Evolutionary conservation across 2,797 vertebrate species (phyloP).

Genomic region (Carcharodon carcharias): DNA sequence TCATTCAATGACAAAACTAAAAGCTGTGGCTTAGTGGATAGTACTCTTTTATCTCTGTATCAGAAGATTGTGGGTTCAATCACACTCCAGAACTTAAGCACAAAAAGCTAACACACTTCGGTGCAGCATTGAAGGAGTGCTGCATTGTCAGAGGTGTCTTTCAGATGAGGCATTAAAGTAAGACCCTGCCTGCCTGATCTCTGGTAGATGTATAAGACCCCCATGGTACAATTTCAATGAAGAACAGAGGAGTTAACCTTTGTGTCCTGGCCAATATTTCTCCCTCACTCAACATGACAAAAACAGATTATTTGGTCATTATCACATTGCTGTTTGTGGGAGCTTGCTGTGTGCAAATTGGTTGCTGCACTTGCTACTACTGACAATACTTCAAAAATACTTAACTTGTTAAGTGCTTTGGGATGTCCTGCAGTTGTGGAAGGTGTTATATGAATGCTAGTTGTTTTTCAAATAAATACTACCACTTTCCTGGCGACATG

Average conservation of each 20-base stretch:
- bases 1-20: neutral
- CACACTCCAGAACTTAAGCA: neutral
- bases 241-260: neutral
- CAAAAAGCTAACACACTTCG: neutral
- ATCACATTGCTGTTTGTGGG: neutral
- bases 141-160: neutral
- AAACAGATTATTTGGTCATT: neutral
- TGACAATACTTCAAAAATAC: no score
- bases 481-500: neutral
- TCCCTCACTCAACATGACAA: neutral
- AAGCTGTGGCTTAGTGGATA: neutral
- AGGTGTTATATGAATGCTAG: neutral
- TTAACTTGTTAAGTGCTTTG: neutral
- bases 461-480: neutral
- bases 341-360: neutral
- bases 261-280: neutral
- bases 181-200: no score
- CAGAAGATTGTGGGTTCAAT: neutral
- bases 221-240: neutral
- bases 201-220: neutral
- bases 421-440: neutral
- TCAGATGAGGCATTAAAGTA: neutral
- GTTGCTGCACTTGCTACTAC: no score
- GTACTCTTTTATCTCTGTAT: neutral
- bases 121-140: neutral